These are phyloP conservation scores for Chesias legatella DNA, from an alignment of 2,888 invertebrate species.

Conservation along the genomic window DNA sequence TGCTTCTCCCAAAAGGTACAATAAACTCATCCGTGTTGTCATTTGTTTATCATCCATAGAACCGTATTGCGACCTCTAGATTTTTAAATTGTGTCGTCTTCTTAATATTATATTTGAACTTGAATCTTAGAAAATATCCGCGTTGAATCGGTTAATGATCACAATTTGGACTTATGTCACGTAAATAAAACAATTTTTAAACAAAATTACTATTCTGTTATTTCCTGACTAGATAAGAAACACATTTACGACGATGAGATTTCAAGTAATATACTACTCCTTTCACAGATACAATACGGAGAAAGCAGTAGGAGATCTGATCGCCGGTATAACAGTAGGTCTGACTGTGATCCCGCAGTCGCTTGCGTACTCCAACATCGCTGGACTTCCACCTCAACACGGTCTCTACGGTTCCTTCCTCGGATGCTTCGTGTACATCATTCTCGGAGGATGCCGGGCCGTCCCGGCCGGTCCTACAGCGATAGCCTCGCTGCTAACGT, in stretches of 20 bases:
- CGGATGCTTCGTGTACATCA: slow-evolving; percentile 93
- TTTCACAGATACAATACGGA: slow-evolving; percentile 80
- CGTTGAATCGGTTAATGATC: no score
- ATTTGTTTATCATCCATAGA: no score
- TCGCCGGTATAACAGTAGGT: slow-evolving; percentile 95
- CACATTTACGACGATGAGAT: not conserved
- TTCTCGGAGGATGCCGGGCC: slow-evolving; percentile 95
- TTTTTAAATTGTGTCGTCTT: no score
- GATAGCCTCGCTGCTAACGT: slow-evolving; percentile 92
- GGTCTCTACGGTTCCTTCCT: slow-evolving; percentile 97
- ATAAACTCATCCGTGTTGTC: no score
- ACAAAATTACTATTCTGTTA: not conserved
- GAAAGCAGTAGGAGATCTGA: slow-evolving; percentile 90
- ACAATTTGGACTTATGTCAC: no score
- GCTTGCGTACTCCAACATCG: slow-evolving; percentile 89
- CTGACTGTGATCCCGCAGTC: slow-evolving; percentile 96
- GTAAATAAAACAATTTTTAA: not conserved
- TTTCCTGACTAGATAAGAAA: no score
- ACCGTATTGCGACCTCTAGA: no score
- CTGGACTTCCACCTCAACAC: slow-evolving; percentile 90
- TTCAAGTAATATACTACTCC: no score
- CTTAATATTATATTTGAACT: no score
- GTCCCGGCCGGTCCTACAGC: slow-evolving; percentile 96
- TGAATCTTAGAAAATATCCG: no score
- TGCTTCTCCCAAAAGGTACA: no score